phyloP scores from a whole-genome alignment of 2,113 vertebrate genomes.

The Indicator indicator region DNA sequence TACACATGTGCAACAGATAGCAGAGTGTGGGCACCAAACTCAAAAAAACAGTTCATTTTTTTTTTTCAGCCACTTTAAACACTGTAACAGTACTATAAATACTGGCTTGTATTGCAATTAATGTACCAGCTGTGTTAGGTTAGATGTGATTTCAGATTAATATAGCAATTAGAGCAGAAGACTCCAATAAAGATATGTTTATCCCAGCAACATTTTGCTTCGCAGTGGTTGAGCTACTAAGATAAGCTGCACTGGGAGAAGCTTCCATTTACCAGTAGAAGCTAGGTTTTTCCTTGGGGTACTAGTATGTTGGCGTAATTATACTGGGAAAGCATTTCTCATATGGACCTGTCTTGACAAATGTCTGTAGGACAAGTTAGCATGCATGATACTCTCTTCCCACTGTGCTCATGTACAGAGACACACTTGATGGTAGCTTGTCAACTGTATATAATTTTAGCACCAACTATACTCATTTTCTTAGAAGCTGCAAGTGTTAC shows the following conservation, averaged over 20 bases:
- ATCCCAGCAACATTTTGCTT: background rate
- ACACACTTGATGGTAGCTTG: conserved; percentile 7
- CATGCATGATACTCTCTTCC: background rate
- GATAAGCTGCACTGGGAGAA: background rate
- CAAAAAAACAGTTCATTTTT: background rate
- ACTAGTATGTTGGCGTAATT: background rate
- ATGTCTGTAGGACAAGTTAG: background rate
- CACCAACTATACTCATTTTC: conserved; percentile 27
- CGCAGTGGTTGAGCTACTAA: background rate
- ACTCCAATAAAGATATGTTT: background rate
- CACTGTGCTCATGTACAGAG: background rate
- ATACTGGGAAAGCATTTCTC: background rate
- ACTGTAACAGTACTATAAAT: background rate
- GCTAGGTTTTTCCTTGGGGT: background rate
- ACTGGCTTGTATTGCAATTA: background rate
- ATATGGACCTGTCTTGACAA: background rate
- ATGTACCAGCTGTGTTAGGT: background rate
- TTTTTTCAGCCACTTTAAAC: background rate
- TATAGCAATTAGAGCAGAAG: background rate
- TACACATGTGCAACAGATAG: background rate
- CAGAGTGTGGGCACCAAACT: background rate
- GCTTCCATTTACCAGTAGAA: background rate
- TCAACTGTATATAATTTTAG: conserved; percentile 46
- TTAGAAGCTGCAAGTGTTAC: conserved; percentile 9
- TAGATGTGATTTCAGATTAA: background rate